Conservation (phyloP, 2,797 vertebrate genomes). For the Mareca penelope region DNA sequence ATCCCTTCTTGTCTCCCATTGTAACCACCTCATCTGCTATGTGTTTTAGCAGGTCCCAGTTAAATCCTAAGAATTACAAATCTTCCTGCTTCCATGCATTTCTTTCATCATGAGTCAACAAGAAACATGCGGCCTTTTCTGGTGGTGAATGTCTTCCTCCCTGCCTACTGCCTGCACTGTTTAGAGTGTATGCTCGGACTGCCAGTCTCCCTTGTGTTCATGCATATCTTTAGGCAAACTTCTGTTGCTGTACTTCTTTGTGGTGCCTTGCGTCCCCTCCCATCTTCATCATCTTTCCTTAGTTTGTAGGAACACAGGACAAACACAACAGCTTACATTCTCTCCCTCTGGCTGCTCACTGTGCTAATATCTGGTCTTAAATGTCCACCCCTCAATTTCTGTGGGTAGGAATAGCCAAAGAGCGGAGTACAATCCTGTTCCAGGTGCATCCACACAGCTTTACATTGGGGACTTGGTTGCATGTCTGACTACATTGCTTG, state of each 20-base stretch:
- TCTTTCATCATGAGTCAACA: not conserved
- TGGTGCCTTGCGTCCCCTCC: not conserved
- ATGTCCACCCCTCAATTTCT: not conserved
- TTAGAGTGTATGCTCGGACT: not conserved
- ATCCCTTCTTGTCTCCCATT: not conserved
- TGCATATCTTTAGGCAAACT: not conserved
- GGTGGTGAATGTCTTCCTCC: not conserved
- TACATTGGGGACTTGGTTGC: not conserved
- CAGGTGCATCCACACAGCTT: not conserved
- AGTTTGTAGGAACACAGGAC: not conserved
- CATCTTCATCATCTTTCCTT: not conserved
- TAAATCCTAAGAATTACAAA: not conserved
- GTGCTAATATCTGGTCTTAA: not conserved
- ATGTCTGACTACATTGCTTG: not conserved
- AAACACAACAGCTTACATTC: not conserved
- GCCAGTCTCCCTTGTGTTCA: not conserved
- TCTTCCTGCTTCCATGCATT: not conserved
- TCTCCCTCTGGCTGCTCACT: not conserved
- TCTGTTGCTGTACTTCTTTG: not conserved
- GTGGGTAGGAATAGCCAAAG: not conserved
- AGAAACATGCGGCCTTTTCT: not conserved
- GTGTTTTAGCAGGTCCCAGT: not conserved
- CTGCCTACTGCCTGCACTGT: not conserved
- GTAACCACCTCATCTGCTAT: not conserved
- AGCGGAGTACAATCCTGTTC: not conserved